Evolutionary conservation across 2,888 invertebrate species (phyloP).

Genomic region (Machimus atricapillus): DNA sequence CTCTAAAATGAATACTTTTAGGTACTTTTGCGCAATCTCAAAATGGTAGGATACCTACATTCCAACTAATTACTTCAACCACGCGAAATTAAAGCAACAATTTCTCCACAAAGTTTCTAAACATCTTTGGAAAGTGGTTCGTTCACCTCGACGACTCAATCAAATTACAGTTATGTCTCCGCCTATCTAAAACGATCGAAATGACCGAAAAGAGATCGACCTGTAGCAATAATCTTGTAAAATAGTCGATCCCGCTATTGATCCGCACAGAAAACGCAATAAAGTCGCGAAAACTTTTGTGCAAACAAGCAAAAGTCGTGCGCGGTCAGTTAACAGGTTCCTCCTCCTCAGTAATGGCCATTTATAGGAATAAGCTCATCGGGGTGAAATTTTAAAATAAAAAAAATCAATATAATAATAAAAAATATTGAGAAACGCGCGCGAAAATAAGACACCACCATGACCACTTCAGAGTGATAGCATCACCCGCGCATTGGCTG

Average conservation of each 20-base stretch:
- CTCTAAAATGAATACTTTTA: neutral
- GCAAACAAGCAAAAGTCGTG: neutral
- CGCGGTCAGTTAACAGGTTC: conserved; percentile 36
- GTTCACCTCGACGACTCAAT: conserved; percentile 18
- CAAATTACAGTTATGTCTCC: conserved; percentile 14
- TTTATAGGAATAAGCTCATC: conserved; percentile 23
- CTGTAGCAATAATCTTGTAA: neutral
- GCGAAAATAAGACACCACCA: neutral
- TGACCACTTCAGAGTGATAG: neutral
- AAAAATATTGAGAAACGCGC: neutral
- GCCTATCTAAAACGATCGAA: neutral
- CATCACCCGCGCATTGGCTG: neutral
- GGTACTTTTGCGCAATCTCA: too few relatives aligned
- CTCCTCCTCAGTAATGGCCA: conserved; percentile 21
- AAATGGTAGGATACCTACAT: neutral
- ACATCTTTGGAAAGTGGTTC: conserved; percentile 13
- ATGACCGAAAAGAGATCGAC: conserved; percentile 7
- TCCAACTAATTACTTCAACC: neutral
- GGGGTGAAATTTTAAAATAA: neutral
- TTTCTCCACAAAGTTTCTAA: conserved; percentile 8
- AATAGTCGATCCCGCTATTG: conserved; percentile 13
- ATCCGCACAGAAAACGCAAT: conserved; percentile 1
- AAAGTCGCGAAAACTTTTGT: neutral
- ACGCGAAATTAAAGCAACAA: neutral
- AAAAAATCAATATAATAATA: neutral